These are phyloP conservation scores for Brachionus manjavacas DNA, from an alignment of 1,140 invertebrate species.

Conservation along the genomic window DNA sequence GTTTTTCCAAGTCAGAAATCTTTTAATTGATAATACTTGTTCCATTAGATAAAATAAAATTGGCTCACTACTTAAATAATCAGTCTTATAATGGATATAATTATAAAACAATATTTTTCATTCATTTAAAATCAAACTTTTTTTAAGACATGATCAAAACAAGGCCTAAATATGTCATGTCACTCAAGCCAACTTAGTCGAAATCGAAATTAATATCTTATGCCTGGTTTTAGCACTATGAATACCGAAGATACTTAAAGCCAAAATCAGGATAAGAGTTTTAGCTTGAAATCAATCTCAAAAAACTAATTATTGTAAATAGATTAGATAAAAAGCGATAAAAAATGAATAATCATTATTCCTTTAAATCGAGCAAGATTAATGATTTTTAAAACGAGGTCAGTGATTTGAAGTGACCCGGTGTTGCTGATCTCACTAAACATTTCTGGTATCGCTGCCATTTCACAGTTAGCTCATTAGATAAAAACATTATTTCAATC, in stretches of 20 bases:
- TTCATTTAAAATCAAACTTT: background rate
- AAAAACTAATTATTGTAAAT: background rate
- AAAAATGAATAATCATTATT: slow-evolving; percentile 2
- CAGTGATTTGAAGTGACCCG: background rate
- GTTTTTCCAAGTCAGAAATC: background rate
- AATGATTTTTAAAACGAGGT: background rate
- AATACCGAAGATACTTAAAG: background rate
- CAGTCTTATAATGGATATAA: background rate
- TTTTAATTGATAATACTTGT: background rate
- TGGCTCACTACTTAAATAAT: background rate
- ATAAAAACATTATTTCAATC: background rate
- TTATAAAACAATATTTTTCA: background rate
- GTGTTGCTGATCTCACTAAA: background rate
- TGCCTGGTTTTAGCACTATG: background rate
- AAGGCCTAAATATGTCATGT: background rate
- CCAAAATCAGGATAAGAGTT: background rate
- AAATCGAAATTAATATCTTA: background rate
- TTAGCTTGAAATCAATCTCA: background rate
- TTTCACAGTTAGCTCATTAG: background rate
- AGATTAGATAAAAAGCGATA: slow-evolving; percentile 4
- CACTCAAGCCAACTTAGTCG: background rate
- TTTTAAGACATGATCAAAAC: background rate
- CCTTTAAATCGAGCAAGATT: background rate
- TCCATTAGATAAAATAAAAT: background rate
- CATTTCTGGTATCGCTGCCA: background rate